Evolutionary conservation across 2,113 vertebrate genomes (phyloP), one percentile per base, ranked within the genome.

Genomic region (Corvus moneduloides): DNA sequence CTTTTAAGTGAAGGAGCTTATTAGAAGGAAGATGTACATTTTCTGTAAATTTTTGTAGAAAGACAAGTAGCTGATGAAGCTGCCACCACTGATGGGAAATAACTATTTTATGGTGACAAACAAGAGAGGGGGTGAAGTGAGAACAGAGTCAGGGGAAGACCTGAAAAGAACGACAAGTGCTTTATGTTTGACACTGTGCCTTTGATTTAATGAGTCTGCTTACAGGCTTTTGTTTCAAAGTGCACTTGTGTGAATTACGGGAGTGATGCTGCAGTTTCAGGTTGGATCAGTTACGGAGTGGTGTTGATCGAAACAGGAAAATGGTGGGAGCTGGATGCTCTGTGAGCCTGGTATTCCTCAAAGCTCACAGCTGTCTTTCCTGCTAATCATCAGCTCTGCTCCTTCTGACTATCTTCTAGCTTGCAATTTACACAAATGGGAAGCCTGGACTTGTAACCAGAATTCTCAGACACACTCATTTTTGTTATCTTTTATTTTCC

Each of bases 31-130:
- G 71, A 82, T 18, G 11, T 43, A 35, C 3, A 15, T 76, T 61
- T 87, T 72, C 78, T 37, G 56, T 76, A 72, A 48, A 73, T 90
- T 72, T 71, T 79, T 54, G 7, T 41, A 39, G 78, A 26, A 87
- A 64, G 73, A 91, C 48, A 91, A 63, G 74, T 61, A 59, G 44
- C 56, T 93, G 90, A 89, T 87, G 95, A 94, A 95, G 62, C 44
- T 85, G 71, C 87, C 93, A 85, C 44, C 24, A 10, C 7, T 44
- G 62, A 79, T 87, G 37, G 58, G 54, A 72, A 94, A 72, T 19
- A 82, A 52, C 58, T 76, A 6, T 49, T 87, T 91, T 82, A 79
- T 66, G 74, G 19, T 49, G 84, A 87, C 71, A 72, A 82, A 85
- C 13, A 74, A 41, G 62, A 76, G 74, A 74, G 32, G n/a, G 22